A percentile compares a stretch with the other conserved stretches of the same genome.
phyloP scores from a whole-genome alignment of 1,140 invertebrate genomes.

The Euschistus heros region DNA sequence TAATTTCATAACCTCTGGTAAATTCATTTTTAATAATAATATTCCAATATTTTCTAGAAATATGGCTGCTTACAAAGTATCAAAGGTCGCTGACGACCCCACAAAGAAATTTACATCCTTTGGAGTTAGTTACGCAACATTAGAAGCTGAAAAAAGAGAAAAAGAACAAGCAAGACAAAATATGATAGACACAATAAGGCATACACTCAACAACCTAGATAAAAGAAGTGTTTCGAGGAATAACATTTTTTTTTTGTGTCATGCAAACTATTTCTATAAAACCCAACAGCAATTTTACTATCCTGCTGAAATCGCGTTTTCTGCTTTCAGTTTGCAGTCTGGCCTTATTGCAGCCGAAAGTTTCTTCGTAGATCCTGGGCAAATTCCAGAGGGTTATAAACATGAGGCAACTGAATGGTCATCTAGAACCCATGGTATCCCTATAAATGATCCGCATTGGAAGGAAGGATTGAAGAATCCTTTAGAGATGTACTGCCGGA shows the following conservation, averaged over 20 bases:
- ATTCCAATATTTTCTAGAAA: too few relatives aligned
- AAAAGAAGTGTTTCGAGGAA: neutral
- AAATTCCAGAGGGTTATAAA: neutral
- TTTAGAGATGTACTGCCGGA: too few relatives aligned
- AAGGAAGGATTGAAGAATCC: neutral
- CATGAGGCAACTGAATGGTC: neutral
- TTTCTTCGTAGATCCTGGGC: neutral
- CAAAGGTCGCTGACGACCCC: neutral
- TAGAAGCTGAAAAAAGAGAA: conserved; percentile 10
- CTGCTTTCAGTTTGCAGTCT: neutral
- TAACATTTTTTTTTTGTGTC: conserved; percentile 1
- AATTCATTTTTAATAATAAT: too few relatives aligned
- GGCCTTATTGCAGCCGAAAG: neutral
- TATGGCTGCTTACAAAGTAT: too few relatives aligned
- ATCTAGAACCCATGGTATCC: neutral
- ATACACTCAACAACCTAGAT: neutral
- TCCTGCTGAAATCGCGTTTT: conserved; percentile 13
- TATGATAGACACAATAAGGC: conserved; percentile 8
- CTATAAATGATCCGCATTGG: neutral
- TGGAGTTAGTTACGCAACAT: conserved; percentile 13
- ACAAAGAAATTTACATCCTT: conserved; percentile 7
- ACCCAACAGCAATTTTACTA: neutral
- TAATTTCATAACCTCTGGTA: too few relatives aligned
- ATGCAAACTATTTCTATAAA: conserved; percentile 9
- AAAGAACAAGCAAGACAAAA: neutral